Conservation (phyloP, 2,113 vertebrate species). For the Neodontobutis hainanensis region DNA sequence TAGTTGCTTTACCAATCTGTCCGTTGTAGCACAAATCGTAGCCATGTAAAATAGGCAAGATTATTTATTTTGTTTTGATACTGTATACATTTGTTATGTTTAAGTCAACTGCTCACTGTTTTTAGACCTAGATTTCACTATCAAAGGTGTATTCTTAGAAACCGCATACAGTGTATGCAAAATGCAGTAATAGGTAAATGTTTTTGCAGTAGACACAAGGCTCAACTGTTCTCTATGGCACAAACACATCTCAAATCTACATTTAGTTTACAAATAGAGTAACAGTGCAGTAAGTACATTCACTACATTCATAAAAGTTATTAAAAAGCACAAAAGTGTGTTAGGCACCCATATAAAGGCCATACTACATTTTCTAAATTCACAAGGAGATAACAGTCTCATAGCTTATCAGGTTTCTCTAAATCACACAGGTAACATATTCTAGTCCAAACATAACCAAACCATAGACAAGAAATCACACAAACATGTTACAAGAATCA, state of each 20-base stretch:
- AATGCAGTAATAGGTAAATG: neutral
- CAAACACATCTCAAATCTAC: slow-evolving; percentile 30
- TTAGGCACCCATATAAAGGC: neutral
- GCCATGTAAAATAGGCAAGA: too few species aligned
- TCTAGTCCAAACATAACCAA: too few species aligned
- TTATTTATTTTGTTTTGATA: too few species aligned
- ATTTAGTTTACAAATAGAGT: slow-evolving; percentile 9
- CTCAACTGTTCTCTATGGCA: slow-evolving; percentile 6
- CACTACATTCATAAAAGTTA: slow-evolving; percentile 10
- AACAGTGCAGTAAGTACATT: slow-evolving; percentile 37
- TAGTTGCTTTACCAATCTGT: too few species aligned
- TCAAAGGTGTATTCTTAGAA: too few species aligned
- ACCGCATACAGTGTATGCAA: too few species aligned
- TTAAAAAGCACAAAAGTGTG: slow-evolving; percentile 11
- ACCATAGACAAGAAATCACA: neutral
- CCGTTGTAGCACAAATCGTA: too few species aligned
- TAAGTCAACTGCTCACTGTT: too few species aligned
- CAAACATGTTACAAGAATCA: slow-evolving; percentile 8
- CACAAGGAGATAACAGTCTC: slow-evolving; percentile 13
- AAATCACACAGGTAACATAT: neutral
- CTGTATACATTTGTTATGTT: too few species aligned
- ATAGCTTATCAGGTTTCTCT: slow-evolving; percentile 16
- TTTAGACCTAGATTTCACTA: too few species aligned
- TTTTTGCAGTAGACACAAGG: slow-evolving; percentile 14
- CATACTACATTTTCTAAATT: neutral